These are phyloP conservation scores for Illadopsis cleaveri DNA, from an alignment of 2,113 vertebrate genomes.

Conservation along the genomic window DNA sequence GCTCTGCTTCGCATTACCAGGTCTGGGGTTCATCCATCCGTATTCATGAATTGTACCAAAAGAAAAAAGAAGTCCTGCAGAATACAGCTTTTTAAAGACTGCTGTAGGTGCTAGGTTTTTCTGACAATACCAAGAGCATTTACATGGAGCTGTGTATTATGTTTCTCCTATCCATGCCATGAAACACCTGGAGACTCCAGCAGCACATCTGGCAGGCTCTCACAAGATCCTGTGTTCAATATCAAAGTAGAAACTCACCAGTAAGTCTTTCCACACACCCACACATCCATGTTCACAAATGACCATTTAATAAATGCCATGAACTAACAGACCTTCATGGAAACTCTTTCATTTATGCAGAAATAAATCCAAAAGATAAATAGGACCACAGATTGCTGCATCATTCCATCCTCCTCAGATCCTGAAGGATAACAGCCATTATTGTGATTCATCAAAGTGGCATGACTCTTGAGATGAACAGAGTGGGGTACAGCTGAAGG, in stretches of 20 bases:
- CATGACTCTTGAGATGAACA: background rate
- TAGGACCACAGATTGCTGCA: background rate
- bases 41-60: background rate
- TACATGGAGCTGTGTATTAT: background rate
- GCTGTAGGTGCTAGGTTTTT: background rate
- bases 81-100: background rate
- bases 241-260: background rate
- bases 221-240: background rate
- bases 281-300: background rate
- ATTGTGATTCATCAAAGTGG: background rate
- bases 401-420: background rate
- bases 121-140: background rate
- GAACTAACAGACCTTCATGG: background rate
- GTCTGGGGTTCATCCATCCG: background rate
- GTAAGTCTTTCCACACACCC: background rate
- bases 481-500: background rate
- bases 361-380: background rate
- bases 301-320: background rate
- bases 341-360: background rate
- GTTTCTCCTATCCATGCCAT: background rate
- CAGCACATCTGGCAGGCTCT: background rate
- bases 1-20: background rate
- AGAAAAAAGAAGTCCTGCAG: background rate
- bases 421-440: background rate
- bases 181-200: background rate